Base-by-base conservation (phyloP, 2,113 vertebrate genomes). In the Actinemys pallida region DNA sequence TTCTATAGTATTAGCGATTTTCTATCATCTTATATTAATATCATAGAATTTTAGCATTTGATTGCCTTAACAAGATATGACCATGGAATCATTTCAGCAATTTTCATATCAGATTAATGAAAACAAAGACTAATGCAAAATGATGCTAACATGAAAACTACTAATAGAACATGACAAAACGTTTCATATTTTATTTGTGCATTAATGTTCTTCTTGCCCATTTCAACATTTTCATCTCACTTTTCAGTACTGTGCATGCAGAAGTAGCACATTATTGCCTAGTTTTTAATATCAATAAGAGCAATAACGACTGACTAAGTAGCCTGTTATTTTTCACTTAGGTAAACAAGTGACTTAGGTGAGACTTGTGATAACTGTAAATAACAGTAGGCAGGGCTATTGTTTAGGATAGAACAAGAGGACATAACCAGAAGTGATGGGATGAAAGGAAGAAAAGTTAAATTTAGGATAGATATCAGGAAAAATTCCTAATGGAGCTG, bases 91-190 rank as follows among this genome's bases (percentile, higher is more conserved):
- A 96, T 96, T 97, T 96, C 57, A 92, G 62, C 49, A 95, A 96
- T 97, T 98, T 98, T 97, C 81, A 59, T 96, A 95, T 84, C 78
- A 69, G 75, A 96, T 98, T 96, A 98, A 54, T 93, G 94, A 97
- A 98, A 95, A 97, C 79, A 95, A 96, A 96, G 90, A 35, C 47
- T 96, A 96, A 90, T 27, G 92, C 54, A 94, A 90, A 93, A 95
- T 90, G 87, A 96, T 96, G 75, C 35, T 90, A 96, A 86, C 65
- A 96, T 24, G 19, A 83, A 96, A 96, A 91, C 79, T 75, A 53
- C 53, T 97, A 97, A 96, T 57, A 95, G 52, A 96, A 93, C 39
- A 91, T 81, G 84, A 91, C 82, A 92, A 87, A 49, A 86, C 31
- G 90, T 95, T 97, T 94, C 47, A 42, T 92, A 35, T 96, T 97